A percentile compares a stretch with the other conserved stretches of the same genome.
phyloP scores from a whole-genome alignment of 2,113 vertebrate species.

The Rhineura floridana region DNA sequence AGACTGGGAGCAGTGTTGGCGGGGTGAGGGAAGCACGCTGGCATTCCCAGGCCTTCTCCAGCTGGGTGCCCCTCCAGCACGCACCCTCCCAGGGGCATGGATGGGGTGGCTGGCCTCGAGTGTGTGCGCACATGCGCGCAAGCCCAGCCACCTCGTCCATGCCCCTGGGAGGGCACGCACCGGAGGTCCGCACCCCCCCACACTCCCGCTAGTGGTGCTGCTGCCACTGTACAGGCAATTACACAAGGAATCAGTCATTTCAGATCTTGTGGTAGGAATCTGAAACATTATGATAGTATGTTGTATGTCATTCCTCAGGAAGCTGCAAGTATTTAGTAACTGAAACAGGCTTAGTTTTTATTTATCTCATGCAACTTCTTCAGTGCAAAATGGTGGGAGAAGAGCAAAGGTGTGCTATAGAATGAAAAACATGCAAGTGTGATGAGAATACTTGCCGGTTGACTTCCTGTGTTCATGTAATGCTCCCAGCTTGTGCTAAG shows the following conservation, averaged over 20 bases:
- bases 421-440: background rate
- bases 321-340: background rate
- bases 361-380: background rate
- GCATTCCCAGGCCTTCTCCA: no score
- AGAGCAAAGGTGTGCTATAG: background rate
- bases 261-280: background rate
- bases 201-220: no score
- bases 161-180: no score
- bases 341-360: background rate
- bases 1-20: no score
- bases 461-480: background rate
- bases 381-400: background rate
- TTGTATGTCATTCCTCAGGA: background rate
- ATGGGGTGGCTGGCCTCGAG: no score
- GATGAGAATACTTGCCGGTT: background rate
- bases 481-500: background rate
- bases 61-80: no score
- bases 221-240: background rate
- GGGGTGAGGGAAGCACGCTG: no score
- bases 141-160: no score
- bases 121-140: no score
- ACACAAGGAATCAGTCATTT: background rate
- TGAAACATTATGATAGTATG: background rate
- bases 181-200: no score
- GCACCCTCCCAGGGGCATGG: no score